Evolutionary conservation across 2,113 vertebrate genomes (phyloP), one percentile per base, ranked within the genome.

Genomic region (Syngnathoides biaculeatus): DNA sequence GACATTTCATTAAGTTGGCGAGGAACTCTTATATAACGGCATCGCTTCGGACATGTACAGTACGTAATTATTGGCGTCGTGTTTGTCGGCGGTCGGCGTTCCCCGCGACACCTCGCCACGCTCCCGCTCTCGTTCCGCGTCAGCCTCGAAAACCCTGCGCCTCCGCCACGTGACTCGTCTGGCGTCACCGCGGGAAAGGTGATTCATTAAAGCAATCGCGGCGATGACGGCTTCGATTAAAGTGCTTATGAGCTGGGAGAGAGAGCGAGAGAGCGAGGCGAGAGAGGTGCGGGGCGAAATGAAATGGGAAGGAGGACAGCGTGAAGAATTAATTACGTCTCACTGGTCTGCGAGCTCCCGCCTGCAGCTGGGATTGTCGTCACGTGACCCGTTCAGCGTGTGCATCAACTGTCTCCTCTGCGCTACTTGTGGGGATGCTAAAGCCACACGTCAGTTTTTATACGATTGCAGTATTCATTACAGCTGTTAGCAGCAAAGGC

Each of bases 161-260:
- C n/a, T n/a, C 48, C 24, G 50, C 24, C 50, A 53, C n/a, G 8
- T 53, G 50, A 53, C n/a, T 53, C n/a, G 5, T 47, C 45, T 17
- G 6, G 14, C 72, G 77, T 68, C 48, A 73, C 67, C 65, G 75
- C 77, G 72, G 73, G 71, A 79, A 81, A 85, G 67, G 80, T 83
- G 79, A 89, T 90, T 90, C 83, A 91, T 91, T 90, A 86, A 86
- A 72, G 80, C 80, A 89, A 90, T 91, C 89, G 87, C 80, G 77
- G 66, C 80, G 77, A 87, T 86, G 82, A 86, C 69, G 71, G 87
- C 86, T 89, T 92, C 75, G 88, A 87, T 90, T 88, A 89, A 65
- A 64, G 72, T 70, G 56, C 73, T 85, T 87, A 85, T 83, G 81
- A 86, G 83, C 79, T 77, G 55, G 3, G 72, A 71, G n/a, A n/a